Conservation (phyloP, 2,888 invertebrate genomes). For the Lithophane ornitopus region DNA sequence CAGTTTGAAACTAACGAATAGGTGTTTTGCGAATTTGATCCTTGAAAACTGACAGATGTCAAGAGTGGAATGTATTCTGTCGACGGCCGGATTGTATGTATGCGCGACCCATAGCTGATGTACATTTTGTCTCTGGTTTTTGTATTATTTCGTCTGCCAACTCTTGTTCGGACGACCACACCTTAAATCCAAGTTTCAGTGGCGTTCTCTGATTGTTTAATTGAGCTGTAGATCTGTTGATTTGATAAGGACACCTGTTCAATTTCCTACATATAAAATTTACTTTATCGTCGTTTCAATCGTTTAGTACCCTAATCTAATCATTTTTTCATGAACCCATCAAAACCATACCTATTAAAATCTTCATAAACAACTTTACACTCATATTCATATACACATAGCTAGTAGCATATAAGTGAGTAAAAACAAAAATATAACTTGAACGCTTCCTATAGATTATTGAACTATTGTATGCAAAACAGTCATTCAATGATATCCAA, state of each 20-base stretch:
- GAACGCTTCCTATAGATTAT: conserved; percentile 17
- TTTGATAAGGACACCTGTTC: background rate
- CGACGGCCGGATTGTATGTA: background rate
- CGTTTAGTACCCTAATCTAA: background rate
- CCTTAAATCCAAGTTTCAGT: conserved; percentile 2
- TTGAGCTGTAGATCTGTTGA: conserved; percentile 15
- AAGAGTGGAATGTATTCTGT: no score
- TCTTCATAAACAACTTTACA: no score
- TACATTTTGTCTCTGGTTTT: conserved; percentile 13
- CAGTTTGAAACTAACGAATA: no score
- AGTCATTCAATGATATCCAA: conserved; percentile 46
- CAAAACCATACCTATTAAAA: background rate
- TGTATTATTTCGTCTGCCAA: conserved; percentile 27
- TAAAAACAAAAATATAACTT: conserved; percentile 13
- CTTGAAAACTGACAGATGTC: no score
- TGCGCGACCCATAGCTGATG: conserved; percentile 10
- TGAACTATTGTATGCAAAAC: conserved; percentile 58
- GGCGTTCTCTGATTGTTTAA: conserved; percentile 18
- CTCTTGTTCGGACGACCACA: conserved; percentile 5
- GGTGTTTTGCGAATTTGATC: no score
- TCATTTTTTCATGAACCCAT: background rate
- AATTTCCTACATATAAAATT: conserved; percentile 8
- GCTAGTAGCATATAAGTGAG: background rate
- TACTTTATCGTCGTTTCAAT: conserved; percentile 14
- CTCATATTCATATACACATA: background rate